Evolutionary conservation across 2,113 vertebrate species (phyloP), one percentile per base, ranked within the genome.

Genomic region (Camelus bactrianus): DNA sequence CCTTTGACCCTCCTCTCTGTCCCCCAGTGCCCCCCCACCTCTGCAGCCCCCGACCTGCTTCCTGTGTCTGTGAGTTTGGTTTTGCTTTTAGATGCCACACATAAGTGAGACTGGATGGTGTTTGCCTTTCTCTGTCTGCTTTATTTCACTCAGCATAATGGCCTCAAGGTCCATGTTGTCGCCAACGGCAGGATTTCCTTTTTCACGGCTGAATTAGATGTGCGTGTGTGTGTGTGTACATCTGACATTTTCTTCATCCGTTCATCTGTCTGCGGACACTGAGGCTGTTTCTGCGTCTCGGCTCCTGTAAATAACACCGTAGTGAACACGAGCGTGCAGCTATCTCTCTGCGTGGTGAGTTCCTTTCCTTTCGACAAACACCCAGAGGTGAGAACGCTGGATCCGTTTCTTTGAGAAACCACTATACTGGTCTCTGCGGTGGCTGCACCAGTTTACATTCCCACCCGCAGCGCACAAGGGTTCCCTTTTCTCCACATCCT

Each of bases 161-260:
- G 48, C 30, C 30, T 77, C 75, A 4, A 54, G 50, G 48, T 54
- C 75, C 30, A 1, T 1, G 30, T 13, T 24, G 75, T 13, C 10
- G 50, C 32, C 13, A 77, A n/a, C 0, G 30, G 30, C 48, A n/a
- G 30, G 75, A n/a, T 22, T 32, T n/a, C 19, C 75, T 54, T 52
- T 22, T 19, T 8, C 8, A 22, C 1, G 6, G 30, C 19, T 1
- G 30, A 32, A 8, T n/a, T 22, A 2, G 30, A 54, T 54, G 38
- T 42, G 38, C 38, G 38, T 42, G 38, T 42, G 38, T 42, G 38
- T 42, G 38, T 42, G 38, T 42, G 38, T 42, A 42, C 38, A 42
- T 42, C 38, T 5, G 38, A 13, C 30, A 8, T 0, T 4, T n/a
- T 52, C 50, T 22, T 50, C 5, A 8, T n/a, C 48, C 30, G 0